A percentile compares a stretch with the other conserved stretches of the same genome.
These are phyloP conservation scores for Protobothrops flavoviridis DNA, from an alignment of 2,113 vertebrate genomes.

Conservation along the genomic window DNA sequence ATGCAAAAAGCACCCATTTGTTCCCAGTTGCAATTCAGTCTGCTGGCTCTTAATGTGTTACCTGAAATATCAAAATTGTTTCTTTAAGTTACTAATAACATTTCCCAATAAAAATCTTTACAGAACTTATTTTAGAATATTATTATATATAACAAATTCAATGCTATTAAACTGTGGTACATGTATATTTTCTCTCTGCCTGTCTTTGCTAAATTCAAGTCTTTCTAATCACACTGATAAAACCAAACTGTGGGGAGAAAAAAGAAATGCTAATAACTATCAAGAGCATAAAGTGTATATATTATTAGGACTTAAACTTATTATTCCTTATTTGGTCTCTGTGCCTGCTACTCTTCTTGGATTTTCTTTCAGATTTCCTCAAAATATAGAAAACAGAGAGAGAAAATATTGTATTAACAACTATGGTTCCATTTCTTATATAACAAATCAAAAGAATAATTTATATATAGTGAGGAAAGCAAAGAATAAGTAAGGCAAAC, in stretches of 20 bases:
- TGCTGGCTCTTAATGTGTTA: not conserved
- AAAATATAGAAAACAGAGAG: not conserved
- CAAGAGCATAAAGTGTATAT: not conserved
- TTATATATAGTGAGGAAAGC: slow-evolving; percentile 43
- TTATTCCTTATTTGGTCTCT: slow-evolving; percentile 3
- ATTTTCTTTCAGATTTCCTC: slow-evolving; percentile 22
- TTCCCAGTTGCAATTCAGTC: not conserved
- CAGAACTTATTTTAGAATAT: not conserved
- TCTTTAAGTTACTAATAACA: not conserved
- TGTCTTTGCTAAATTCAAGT: slow-evolving; percentile 24
- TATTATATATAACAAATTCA: not conserved
- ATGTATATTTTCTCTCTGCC: slow-evolving; percentile 21
- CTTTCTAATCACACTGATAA: slow-evolving; percentile 5
- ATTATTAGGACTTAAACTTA: slow-evolving; percentile 15
- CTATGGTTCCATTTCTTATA: slow-evolving; percentile 44
- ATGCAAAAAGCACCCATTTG: not conserved
- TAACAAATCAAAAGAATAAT: slow-evolving; percentile 42
- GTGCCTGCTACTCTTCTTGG: not conserved
- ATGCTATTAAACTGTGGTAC: not conserved
- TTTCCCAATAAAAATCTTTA: not conserved
- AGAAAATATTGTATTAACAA: slow-evolving; percentile 47
- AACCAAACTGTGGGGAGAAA: slow-evolving; percentile 18
- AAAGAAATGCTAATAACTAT: slow-evolving; percentile 1
- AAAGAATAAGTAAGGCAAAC: slow-evolving; percentile 34
- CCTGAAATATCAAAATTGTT: not conserved